Percentiles rank a stretch among this genome's conserved stretches.
Conservation (phyloP, 2,113 vertebrate genomes). For the Rhadina sibilatrix region DNA sequence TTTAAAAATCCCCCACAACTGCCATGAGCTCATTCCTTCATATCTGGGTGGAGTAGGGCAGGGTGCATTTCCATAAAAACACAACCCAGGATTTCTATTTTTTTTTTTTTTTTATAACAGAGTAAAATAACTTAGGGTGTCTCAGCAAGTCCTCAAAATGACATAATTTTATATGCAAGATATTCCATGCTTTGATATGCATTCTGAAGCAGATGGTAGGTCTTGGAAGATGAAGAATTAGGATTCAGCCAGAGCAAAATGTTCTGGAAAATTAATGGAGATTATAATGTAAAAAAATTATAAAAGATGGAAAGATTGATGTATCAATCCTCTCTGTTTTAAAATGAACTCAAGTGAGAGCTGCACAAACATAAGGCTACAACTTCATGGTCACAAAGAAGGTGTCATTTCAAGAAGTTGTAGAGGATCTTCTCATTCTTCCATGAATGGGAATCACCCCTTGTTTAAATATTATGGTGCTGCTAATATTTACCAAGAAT, state of each 20-base stretch:
- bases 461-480: neutral
- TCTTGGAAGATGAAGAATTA: neutral
- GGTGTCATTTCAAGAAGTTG: neutral
- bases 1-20: neutral
- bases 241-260: neutral
- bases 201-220: constrained; percentile 25
- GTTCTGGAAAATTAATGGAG: neutral
- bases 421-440: neutral
- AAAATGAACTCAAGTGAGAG: neutral
- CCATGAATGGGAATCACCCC: neutral
- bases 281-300: neutral
- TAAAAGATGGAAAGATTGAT: neutral
- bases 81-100: neutral
- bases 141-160: neutral
- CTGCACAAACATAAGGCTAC: neutral
- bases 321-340: neutral
- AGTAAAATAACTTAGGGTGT: neutral
- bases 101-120: neutral
- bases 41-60: neutral
- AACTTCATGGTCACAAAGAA: neutral
- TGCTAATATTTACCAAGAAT: neutral
- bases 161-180: neutral
- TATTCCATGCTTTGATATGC: neutral
- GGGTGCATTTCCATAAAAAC: neutral
- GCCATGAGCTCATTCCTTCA: neutral